Base-by-base conservation (phyloP, 2,113 vertebrate genomes). In the Hypomesus transpacificus region DNA sequence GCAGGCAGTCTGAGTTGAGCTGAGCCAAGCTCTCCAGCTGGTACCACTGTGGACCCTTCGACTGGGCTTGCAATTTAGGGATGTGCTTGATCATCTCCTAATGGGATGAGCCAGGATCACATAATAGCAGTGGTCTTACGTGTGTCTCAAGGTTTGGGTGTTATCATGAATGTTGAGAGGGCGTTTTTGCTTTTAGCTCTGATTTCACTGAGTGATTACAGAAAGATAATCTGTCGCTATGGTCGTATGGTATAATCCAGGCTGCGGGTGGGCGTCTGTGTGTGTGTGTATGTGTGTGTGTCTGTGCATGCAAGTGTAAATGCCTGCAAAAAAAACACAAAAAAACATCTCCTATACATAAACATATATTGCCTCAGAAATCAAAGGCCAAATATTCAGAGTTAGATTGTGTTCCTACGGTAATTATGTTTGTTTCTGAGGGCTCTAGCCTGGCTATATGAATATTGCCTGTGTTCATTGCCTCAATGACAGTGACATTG, bases 121-220 rank as follows among this genome's bases (percentile, higher is more conserved):
- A 46, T 8, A 46, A 11, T 46, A 46, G 39, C 39, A 46, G 39
- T 1, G 39, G 4, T 16, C 59, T 16, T 61, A 26, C 22, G 8
- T 78, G 68, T 60, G 31, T 66, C n/a, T 75, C 65, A 24, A 63
- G 16, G 16, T 20, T 59, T 22, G 18, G 11, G 18, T 70, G 69
- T 64, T 57, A 52, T 57, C 68, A 14, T 69, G 14, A 78, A 57
- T 77, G 28, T 73, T 76, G 75, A 54, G 24, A 11, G 54, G 60
- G 39, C 58, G 26, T 71, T 70, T n/a, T 77, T 53, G 76, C 71
- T 83, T 84, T 85, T 75, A 79, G 39, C 54, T 75, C 64, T 68
- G 76, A 85, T 84, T 85, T 82, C 78, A 69, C 80, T 70, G 80
- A 79, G 76, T 57, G 81, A 87, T 87, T 89, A 89, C 77, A 64